Evolutionary conservation across 2,888 invertebrate genomes (phyloP), one percentile per base, ranked within the genome.

Genomic region (Drosophila rubida): DNA sequence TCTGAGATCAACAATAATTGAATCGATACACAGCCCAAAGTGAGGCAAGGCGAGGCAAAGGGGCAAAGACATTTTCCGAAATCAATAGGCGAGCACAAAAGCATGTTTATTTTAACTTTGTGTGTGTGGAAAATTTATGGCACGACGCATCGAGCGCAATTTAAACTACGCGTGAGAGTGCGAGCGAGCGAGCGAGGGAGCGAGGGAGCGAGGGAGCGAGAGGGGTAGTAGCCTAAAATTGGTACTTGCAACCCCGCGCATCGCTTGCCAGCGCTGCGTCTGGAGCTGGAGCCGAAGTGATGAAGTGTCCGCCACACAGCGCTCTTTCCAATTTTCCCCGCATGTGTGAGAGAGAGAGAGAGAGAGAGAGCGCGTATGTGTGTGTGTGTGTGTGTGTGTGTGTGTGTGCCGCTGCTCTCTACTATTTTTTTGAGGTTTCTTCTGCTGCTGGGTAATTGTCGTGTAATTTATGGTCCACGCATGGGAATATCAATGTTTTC

Each of bases 81-180:
- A 60, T 58, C 66, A 77, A 27, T 11, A 32, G 19, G 19, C 19
- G 3, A 48, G 19, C 22, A 44, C 13, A 50, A 49, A 48, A 25
- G 76, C 61, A 78, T 80, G 66, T 75, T 78, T 75, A 69, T 51
- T 67, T 65, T 58, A 69, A 69, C 63, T 64, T 61, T 58, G 50
- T 32, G 27, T 78, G 45, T 53, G 23, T 60, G 61, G 58, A 51
- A 85, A 72, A 88, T 82, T 88, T 85, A 87, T 82, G 78, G 76
- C 73, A 81, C 83, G 69, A 69, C 61, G 69, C 60, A 71, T 65
- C 42, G 67, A 82, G 67, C 80, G 69, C 79, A 87, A 87, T 82
- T 82, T 87, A 87, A 82, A 82, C 82, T 85, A 82, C 82, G 82
- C 83, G 88, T 82, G 82, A 85, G 82, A 82, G 82, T 84, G 71